Conservation (phyloP, 2,113 vertebrate species). For the Eulacestoma nigropectus region DNA sequence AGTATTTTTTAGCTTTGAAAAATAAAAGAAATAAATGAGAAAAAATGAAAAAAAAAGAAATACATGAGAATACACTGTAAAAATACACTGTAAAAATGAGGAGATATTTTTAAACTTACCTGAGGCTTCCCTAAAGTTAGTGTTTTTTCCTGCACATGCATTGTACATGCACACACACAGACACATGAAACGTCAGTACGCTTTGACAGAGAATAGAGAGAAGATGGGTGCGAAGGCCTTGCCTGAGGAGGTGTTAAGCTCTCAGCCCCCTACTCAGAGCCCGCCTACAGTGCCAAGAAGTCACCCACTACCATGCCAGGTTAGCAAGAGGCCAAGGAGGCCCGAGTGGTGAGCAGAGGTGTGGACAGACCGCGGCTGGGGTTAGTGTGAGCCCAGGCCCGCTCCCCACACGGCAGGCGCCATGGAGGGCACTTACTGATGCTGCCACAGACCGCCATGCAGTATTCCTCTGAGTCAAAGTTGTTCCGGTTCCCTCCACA, state of each 20-base stretch:
- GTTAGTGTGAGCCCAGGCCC: conserved; percentile 70
- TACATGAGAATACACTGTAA: background rate
- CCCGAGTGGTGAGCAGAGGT: background rate
- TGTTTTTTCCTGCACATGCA: background rate
- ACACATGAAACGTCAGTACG: background rate
- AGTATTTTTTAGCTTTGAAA: background rate
- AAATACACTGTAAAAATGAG: background rate
- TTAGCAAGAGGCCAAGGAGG: conserved; percentile 22
- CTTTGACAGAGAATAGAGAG: background rate
- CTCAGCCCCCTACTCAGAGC: background rate
- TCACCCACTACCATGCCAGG: conserved; percentile 18
- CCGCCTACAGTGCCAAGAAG: background rate
- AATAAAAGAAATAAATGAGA: background rate
- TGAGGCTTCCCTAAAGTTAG: background rate
- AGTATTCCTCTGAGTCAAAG: conserved; percentile 98
- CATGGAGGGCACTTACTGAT: conserved; percentile 87
- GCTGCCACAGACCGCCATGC: conserved; percentile 96
- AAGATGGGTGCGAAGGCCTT: background rate
- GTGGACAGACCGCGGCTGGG: conserved; percentile 8
- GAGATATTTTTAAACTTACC: conserved; percentile 13
- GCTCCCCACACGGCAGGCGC: conserved; percentile 17
- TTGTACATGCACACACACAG: background rate
- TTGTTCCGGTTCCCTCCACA: conserved; percentile 99
- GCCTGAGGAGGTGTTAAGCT: background rate
- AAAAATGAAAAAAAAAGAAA: background rate